Conservation (phyloP, 2,113 vertebrate species). For the Tragelaphus scriptus region DNA sequence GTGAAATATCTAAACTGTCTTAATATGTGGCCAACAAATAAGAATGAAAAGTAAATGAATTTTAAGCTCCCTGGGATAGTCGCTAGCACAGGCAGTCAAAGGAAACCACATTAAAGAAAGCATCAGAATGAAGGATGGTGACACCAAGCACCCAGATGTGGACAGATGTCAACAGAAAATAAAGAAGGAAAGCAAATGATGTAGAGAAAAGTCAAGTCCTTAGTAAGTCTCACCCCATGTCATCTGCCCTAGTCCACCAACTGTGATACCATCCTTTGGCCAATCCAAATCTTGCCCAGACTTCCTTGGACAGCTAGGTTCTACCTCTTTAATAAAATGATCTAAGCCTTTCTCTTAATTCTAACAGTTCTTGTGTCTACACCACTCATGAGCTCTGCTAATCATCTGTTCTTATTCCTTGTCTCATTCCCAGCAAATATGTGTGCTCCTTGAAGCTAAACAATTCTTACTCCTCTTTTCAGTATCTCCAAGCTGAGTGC, state of each 20-base stretch:
- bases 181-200: background rate
- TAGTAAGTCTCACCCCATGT: background rate
- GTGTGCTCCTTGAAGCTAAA: background rate
- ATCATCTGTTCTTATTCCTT: background rate
- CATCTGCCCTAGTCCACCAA: background rate
- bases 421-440: background rate
- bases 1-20: background rate
- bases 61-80: background rate
- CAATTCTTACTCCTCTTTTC: background rate
- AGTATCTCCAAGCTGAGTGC: background rate
- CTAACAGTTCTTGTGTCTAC: background rate
- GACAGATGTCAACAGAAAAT: background rate
- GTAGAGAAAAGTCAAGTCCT: background rate
- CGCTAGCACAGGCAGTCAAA: background rate
- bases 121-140: background rate
- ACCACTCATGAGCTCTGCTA: background rate
- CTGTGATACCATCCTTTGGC: background rate
- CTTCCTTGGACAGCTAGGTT: background rate
- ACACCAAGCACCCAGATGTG: background rate
- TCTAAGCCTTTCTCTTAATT: background rate
- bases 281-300: background rate
- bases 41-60: background rate
- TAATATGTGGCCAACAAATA: conserved; percentile 2
- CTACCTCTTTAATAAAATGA: background rate
- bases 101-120: background rate